Base-by-base conservation (phyloP, 2,888 invertebrate genomes). In the Creontiades dilutus region DNA sequence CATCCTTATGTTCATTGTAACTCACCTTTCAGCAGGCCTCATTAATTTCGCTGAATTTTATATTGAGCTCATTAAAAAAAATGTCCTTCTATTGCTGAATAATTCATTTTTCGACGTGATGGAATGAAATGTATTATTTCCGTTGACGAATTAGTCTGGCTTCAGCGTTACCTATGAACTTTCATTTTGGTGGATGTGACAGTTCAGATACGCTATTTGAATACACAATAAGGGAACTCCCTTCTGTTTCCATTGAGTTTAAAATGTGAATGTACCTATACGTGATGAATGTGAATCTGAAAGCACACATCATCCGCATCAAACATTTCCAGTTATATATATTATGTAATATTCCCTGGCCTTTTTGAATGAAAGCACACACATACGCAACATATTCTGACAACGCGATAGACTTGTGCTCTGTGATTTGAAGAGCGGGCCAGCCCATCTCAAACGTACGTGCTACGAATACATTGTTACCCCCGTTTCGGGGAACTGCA, bases 391-490 rank as follows among this genome's bases (percentile, higher is more conserved):
- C 16, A 16, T 11, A 27, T 68, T 68, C 68, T 23, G 68, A 46
- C 78, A 37, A n/a, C 46, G 46, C 37, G 78, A 46, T 47, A 78
- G 78, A 78, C 14, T 46, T 78, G 78, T 76, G 7, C 46, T 13
- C n/a, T 5, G 14, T 5, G 76, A n/a, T 76, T 76, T 76, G 76
- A 37, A 37, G 37, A 7, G 27, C n/a, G 28, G 5, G 28, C 2
- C 75, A 19, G 23, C 76, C 76, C 13, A 37, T 7, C 16, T 16
- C 78, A 5, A 16, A 0, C 78, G 78, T 78, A 78, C 78, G 78
- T 78, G 78, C 78, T 16, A 7, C 14, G 78, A 78, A 78, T 78
- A 52, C 47, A 12, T 23, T 52, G 82, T 48, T 23, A 82, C 27
- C 5, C 27, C 9, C 27, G 27, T 68, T 68, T 68, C 68, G 23